Evolutionary conservation across 2,888 invertebrate species (phyloP).

Genomic region (Synergus laeviventris): DNA sequence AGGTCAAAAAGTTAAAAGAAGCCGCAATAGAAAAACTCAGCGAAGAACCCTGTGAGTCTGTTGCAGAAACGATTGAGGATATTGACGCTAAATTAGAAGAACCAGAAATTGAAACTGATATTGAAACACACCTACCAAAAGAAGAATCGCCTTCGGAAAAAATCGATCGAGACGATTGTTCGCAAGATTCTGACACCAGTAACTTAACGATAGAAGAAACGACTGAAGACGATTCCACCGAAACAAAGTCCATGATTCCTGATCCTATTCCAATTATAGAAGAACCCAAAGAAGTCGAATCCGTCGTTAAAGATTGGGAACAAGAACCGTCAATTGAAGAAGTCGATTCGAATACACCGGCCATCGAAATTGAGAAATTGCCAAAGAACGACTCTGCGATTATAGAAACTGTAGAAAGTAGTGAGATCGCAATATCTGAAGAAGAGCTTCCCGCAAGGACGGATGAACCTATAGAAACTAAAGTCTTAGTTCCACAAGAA

Average conservation of each 20-base stretch:
- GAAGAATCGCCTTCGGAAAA: slow-evolving; percentile 53
- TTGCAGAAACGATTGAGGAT: neutral
- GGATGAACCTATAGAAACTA: slow-evolving; percentile 39
- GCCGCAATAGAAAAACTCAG: neutral
- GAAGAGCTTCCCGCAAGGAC: slow-evolving; percentile 27
- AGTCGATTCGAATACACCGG: neutral
- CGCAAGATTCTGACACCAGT: slow-evolving; percentile 16
- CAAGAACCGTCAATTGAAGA: slow-evolving; percentile 11
- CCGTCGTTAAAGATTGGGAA: neutral
- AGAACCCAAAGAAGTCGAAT: slow-evolving; percentile 43
- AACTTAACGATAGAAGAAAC: slow-evolving; percentile 65
- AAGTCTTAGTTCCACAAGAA: slow-evolving; percentile 37
- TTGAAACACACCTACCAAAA: slow-evolving; percentile 3
- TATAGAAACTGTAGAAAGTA: slow-evolving; percentile 42
- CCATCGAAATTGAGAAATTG: slow-evolving; percentile 10
- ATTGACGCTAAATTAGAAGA: neutral
- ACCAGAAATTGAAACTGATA: neutral
- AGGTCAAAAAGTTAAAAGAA: slow-evolving; percentile 10
- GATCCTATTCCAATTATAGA: slow-evolving; percentile 64
- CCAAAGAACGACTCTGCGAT: slow-evolving; percentile 20
- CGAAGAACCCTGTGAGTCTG: neutral
- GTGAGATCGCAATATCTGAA: slow-evolving; percentile 46
- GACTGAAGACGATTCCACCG: slow-evolving; percentile 61
- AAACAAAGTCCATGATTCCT: slow-evolving; percentile 63
- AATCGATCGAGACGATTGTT: slow-evolving; percentile 15